These are phyloP conservation scores for Saguinus midas DNA, from an alignment of 2,113 vertebrate species.

Conservation along the genomic window DNA sequence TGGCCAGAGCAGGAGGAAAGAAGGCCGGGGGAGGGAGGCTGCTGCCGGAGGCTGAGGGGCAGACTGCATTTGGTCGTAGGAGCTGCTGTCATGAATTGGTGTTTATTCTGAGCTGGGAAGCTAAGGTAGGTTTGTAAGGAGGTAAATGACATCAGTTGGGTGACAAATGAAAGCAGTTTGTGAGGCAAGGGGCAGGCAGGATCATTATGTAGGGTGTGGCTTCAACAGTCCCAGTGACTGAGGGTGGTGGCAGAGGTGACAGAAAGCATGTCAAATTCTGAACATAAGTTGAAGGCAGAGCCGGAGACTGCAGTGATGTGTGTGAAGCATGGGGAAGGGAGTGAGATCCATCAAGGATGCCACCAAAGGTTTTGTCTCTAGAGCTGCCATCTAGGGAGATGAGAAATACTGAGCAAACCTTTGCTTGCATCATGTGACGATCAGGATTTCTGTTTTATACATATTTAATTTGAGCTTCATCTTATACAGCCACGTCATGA, in stretches of 20 bases:
- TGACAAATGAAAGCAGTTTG: not conserved
- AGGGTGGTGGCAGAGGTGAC: accelerated
- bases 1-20: not conserved
- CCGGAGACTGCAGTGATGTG: accelerated
- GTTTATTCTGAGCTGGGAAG: not conserved
- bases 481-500: accelerated
- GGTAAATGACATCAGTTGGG: accelerated
- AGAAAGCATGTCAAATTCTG: accelerated
- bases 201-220: accelerated
- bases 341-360: accelerated
- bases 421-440: not conserved
- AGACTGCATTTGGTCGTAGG: accelerated
- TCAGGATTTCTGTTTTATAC: not conserved
- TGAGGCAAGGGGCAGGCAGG: accelerated
- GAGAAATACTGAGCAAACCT: no score
- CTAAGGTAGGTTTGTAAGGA: not conserved
- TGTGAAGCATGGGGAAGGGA: accelerated
- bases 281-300: accelerated
- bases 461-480: not conserved
- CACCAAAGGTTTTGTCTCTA: not conserved
- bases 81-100: not conserved
- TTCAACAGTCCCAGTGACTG: accelerated
- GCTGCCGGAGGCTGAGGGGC: accelerated
- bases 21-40: not conserved
- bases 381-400: no score